These are phyloP conservation scores for Coptodon rendalli DNA, from an alignment of 2,113 vertebrate species.

Conservation along the genomic window DNA sequence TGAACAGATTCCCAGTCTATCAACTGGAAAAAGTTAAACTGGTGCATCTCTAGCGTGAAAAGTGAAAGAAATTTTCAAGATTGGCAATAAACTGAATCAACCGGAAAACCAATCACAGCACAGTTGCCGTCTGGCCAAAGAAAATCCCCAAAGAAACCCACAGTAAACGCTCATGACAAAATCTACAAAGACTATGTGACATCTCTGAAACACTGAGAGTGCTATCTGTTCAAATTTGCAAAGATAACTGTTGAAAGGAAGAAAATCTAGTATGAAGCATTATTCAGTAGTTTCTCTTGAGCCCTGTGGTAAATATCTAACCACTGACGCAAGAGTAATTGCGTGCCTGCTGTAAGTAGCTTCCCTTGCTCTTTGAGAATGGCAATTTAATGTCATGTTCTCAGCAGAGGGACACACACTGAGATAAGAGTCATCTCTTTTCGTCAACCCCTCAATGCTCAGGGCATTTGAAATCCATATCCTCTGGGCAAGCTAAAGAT, in stretches of 20 bases:
- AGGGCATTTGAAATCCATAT: conserved; percentile 16
- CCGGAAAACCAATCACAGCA: neutral
- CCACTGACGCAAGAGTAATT: neutral
- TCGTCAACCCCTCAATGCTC: neutral
- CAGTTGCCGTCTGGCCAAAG: neutral
- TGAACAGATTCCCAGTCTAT: neutral
- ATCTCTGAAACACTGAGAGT: neutral
- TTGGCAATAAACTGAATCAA: neutral
- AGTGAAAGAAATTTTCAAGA: neutral
- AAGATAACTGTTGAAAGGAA: neutral
- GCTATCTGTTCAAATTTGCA: neutral
- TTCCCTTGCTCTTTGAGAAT: neutral
- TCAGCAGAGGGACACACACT: conserved; percentile 18
- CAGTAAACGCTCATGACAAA: neutral
- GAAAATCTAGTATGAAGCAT: neutral
- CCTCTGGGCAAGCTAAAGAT: conserved; percentile 1
- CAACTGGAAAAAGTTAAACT: neutral
- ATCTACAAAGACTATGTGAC: neutral
- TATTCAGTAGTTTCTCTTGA: neutral
- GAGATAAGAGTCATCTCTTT: conserved; percentile 39
- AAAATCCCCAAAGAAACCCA: neutral
- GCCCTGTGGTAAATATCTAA: neutral
- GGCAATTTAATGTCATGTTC: conserved; percentile 40
- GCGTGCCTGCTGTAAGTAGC: neutral
- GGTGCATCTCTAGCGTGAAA: neutral